Evolutionary conservation across 2,113 vertebrate genomes (phyloP).

Genomic region (Aviceda subcristata): DNA sequence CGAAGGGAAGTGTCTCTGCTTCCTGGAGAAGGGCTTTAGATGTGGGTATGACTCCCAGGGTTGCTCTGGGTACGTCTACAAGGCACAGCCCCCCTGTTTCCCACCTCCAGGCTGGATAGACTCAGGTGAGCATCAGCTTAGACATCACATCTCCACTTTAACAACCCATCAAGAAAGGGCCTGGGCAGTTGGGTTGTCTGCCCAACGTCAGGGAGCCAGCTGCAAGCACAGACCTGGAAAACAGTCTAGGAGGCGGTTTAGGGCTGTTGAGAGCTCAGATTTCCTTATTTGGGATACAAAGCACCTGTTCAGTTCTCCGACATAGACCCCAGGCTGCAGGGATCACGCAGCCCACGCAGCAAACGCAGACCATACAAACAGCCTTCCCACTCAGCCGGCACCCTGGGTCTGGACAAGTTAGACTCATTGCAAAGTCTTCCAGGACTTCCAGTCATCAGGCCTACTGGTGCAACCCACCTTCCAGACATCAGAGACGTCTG

Average conservation of each 20-base stretch:
- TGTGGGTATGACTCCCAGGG: background rate
- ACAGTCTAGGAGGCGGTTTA: background rate
- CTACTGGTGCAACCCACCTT: background rate
- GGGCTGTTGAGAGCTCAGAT: background rate
- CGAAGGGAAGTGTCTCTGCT: background rate
- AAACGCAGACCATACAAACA: rapidly evolving
- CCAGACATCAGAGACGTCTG: background rate
- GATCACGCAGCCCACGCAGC: rapidly evolving
- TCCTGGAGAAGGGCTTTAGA: background rate
- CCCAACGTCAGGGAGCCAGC: background rate
- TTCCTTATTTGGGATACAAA: background rate
- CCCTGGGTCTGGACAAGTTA: rapidly evolving
- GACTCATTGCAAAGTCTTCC: background rate
- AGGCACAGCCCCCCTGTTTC: rapidly evolving
- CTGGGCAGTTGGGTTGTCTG: rapidly evolving
- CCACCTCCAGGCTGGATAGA: background rate
- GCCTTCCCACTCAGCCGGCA: background rate
- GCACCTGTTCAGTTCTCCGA: background rate
- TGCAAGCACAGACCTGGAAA: background rate
- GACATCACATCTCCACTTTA: background rate
- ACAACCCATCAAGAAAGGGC: background rate
- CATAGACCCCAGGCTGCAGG: rapidly evolving
- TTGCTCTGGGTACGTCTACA: background rate
- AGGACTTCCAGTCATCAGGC: background rate
- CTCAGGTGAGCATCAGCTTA: background rate